phyloP scores from a whole-genome alignment of 2,888 invertebrate genomes.

The Amphipoea lucens region DNA sequence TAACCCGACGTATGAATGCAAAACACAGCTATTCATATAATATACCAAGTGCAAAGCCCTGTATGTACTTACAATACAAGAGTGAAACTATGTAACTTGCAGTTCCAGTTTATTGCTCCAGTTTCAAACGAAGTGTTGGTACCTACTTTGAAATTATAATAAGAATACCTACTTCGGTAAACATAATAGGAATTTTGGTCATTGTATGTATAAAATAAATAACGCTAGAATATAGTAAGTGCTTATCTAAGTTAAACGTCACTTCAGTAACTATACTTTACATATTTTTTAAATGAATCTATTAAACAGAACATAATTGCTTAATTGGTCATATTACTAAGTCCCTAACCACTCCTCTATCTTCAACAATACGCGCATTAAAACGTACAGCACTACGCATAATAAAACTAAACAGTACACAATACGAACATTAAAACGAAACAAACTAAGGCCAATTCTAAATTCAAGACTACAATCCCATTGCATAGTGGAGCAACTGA shows the following conservation, averaged over 20 bases:
- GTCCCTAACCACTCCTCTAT: not conserved
- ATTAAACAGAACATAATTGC: not conserved
- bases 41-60: not conserved
- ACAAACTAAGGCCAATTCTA: conserved; percentile 13
- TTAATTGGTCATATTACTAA: not conserved
- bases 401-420: conserved; percentile 22
- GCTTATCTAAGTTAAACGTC: not conserved
- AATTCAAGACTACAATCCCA: conserved; percentile 27
- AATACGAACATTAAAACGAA: conserved; percentile 8
- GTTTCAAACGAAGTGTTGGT: conserved; percentile 16
- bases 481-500: conserved; percentile 42
- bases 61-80: not conserved
- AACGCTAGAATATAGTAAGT: not conserved
- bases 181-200: not conserved
- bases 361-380: not conserved
- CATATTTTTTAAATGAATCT: not conserved
- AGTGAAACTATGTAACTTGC: not conserved
- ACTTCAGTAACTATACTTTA: not conserved
- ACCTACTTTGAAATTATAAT: conserved; percentile 4
- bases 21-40: not conserved
- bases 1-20: not conserved
- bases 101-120: conserved; percentile 1
- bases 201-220: not conserved
- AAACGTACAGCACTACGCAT: not conserved
- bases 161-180: not conserved